Base-by-base conservation (phyloP, 2,888 invertebrate genomes). In the Acronicta aceris region DNA sequence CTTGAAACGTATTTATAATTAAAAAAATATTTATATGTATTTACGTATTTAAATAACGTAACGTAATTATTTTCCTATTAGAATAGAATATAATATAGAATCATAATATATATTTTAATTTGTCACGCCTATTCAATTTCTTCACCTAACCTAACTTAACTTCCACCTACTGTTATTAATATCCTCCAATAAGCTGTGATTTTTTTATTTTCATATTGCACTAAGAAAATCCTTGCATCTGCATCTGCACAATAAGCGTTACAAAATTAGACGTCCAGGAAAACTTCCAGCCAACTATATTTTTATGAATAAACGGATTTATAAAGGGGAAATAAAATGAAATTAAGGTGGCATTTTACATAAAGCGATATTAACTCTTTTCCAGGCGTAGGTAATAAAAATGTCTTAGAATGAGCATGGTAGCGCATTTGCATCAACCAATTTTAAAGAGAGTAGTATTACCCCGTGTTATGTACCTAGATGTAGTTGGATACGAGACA, bases 291-390 rank as follows among this genome's bases (percentile, higher is more conserved):
- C 52, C 42, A 74, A 62, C n/a, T 65, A 21, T 68, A 74, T 50
- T 74, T 74, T 71, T 78, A 71, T 76, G 69, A 72, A 79, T 71
- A 71, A 76, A 72, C 61, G 62, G 55, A 68, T 71, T 75, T 59
- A 74, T 74, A 68, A 82, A 79, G 70, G 66, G 56, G 50, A 74
- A 71, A 78, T 76, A 74, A 83, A 84, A 84, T 84, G 76, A 82
- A 81, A 85, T 70, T 81, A 79, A 79, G 81, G 74, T 78, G 47
- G 69, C 65, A 82, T 83, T 88, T 88, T 86, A 88, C 87, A 87
- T 86, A 85, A 87, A 87, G 76, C 74, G 79, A 84, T 88, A 89
- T 88, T 89, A 90, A 89, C 86, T 89, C 87, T 85, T 85, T 82
- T 76, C 81, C 72, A 75, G 79, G 72, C 60, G 86, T 82, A 85